A percentile compares a stretch with the other conserved stretches of the same genome.
These are phyloP conservation scores for Lycaon pictus DNA, from an alignment of 2,113 vertebrate species.

Conservation along the genomic window DNA sequence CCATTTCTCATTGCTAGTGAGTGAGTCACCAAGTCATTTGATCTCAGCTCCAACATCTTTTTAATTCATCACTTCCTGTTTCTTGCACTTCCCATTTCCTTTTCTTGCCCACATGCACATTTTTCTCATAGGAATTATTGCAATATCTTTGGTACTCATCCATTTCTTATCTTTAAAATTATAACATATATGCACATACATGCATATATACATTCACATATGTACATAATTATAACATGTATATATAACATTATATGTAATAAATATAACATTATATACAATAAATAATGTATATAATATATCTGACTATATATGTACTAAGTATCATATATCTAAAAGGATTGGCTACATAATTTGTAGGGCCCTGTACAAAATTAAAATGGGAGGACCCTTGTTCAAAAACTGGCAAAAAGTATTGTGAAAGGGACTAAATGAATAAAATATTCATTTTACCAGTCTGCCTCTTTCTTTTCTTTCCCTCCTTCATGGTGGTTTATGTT, in stretches of 20 bases:
- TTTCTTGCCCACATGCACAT: background rate
- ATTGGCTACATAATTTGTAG: background rate
- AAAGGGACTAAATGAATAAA: background rate
- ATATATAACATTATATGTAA: background rate
- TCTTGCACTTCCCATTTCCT: background rate
- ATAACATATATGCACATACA: background rate
- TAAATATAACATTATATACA: background rate
- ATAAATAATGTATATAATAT: background rate
- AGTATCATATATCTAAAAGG: background rate
- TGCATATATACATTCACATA: background rate
- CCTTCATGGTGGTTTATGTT: background rate
- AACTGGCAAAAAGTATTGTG: background rate
- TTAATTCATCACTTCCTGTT: background rate
- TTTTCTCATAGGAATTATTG: background rate
- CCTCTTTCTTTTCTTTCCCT: background rate
- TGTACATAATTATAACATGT: background rate
- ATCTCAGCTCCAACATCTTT: background rate
- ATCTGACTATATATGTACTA: background rate
- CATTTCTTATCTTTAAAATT: background rate
- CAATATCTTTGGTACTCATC: background rate
- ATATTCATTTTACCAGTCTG: background rate
- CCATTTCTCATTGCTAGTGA: background rate
- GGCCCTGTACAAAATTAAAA: background rate
- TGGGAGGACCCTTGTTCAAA: background rate
- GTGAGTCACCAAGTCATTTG: background rate